Percentiles rank a stretch among this genome's conserved stretches.
Evolutionary conservation across 2,888 invertebrate species (phyloP).

Genomic region (Ischnura elegans): DNA sequence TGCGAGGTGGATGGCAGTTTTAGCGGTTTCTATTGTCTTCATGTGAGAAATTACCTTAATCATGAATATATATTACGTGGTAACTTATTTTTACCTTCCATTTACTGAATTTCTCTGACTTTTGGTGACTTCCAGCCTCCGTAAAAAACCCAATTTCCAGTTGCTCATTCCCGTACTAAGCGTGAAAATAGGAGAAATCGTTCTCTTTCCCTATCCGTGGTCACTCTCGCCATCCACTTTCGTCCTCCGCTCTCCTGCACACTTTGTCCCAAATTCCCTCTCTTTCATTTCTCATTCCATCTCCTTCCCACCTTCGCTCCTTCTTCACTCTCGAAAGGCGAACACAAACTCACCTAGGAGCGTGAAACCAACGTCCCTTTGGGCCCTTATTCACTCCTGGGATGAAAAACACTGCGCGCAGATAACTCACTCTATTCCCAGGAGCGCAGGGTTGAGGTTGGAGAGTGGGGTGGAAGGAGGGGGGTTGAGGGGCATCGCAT

Average conservation of each 20-base stretch:
- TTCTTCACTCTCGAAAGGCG: background rate
- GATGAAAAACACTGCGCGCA: constrained; percentile 36
- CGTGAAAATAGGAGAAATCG: no score
- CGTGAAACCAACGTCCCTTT: background rate
- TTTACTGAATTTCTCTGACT: no score
- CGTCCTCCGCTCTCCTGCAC: background rate
- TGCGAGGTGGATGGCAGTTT: no score
- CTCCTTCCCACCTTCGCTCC: background rate
- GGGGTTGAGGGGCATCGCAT: background rate
- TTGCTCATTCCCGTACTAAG: no score
- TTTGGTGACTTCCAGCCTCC: no score
- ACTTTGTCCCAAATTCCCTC: background rate
- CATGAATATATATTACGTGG: no score
- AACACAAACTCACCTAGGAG: constrained; percentile 32
- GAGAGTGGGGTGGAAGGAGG: background rate
- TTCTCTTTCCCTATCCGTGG: no score
- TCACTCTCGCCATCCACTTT: background rate
- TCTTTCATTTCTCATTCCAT: background rate
- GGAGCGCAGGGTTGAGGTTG: background rate
- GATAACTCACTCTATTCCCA: constrained; percentile 61
- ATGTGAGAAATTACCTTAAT: no score
- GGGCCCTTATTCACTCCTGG: constrained; percentile 26
- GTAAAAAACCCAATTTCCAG: no score
- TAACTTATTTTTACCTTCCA: no score
- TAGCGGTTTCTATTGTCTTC: no score